phyloP scores from a whole-genome alignment of 2,797 vertebrate genomes.

The Oceanodroma leucorhoa region DNA sequence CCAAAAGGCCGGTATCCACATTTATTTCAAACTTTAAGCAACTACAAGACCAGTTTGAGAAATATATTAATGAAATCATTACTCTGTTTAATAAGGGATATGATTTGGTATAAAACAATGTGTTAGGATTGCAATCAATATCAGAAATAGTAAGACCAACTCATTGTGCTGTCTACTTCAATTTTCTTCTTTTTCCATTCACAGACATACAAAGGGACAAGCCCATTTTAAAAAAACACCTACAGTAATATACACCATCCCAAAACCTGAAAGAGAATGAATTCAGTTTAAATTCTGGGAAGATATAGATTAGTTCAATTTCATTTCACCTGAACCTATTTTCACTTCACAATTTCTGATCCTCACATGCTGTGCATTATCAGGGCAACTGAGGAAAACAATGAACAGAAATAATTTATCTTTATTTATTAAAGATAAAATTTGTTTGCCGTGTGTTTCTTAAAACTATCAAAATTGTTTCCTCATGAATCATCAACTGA shows the following conservation, averaged over 20 bases:
- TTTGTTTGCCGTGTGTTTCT: not conserved
- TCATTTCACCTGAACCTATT: not conserved
- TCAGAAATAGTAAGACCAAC: not conserved
- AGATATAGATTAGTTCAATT: not conserved
- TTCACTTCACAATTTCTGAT: not conserved
- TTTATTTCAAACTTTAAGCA: not conserved
- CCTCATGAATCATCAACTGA: not conserved
- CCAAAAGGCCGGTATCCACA: not conserved
- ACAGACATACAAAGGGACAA: not conserved
- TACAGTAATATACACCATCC: not conserved
- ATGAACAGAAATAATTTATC: not conserved
- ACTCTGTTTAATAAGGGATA: not conserved
- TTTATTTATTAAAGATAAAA: not conserved
- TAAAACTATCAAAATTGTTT: not conserved
- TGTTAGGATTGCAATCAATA: not conserved
- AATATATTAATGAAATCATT: not conserved
- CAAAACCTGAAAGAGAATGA: not conserved
- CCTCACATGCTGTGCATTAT: not conserved
- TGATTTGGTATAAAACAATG: not conserved
- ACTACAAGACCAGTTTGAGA: not conserved
- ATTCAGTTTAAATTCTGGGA: not conserved
- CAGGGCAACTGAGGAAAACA: not conserved
- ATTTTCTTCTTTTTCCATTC: not conserved
- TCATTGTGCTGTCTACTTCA: not conserved
- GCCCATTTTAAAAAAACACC: not conserved